Base-by-base conservation (phyloP, 37 sponge, comb jelly and placozoan species). In the Theonella swinhoei region DNA sequence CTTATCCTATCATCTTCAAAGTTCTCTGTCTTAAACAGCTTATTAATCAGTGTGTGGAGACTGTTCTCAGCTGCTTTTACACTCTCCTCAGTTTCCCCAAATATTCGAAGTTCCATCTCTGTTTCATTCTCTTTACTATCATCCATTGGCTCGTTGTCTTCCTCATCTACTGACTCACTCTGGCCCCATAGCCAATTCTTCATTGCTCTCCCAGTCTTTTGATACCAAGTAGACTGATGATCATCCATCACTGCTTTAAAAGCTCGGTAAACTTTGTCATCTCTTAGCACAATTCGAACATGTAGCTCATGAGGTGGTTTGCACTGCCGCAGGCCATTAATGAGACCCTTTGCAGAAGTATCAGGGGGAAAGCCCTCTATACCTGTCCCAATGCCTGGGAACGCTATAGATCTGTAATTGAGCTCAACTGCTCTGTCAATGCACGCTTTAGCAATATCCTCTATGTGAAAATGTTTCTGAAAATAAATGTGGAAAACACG, bases 321-420 rank as follows among this genome's bases (percentile, higher is more conserved):
- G 59, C 80, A 80, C 31, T 68, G 34, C 22, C 41, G 40, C 31
- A 90, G 38, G n/a, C 86, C 91, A 11, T 85, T 54, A 31, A 54
- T 60, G 41, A 90, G 76, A 19, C 47, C 73, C 26, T 41, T 62
- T 5, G 91, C 91, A 70, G 82, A 81, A n/a, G 47, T 36, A 2
- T 68, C 42, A 54, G 86, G 43, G 35, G 81, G 28, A 26, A 58
- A 86, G 25, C 62, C 59, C 42, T 77, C 38, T 19, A 19, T 31
- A 23, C 87, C 91, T 41, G 87, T 91, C 1, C 83, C 87, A 73
- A 91, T 82, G 42, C 83, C 91, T 40, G 91, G 87, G 24, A 86
- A 72, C 20, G 91, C 72, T 38, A 91, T 83, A 3, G 91, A 91
- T 3, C 42, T 58, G 35, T 47, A 62, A 23, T 68, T 72, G 2